Evolutionary conservation across 2,113 vertebrate species (phyloP).

Genomic region (Oenanthe oenanthe): DNA sequence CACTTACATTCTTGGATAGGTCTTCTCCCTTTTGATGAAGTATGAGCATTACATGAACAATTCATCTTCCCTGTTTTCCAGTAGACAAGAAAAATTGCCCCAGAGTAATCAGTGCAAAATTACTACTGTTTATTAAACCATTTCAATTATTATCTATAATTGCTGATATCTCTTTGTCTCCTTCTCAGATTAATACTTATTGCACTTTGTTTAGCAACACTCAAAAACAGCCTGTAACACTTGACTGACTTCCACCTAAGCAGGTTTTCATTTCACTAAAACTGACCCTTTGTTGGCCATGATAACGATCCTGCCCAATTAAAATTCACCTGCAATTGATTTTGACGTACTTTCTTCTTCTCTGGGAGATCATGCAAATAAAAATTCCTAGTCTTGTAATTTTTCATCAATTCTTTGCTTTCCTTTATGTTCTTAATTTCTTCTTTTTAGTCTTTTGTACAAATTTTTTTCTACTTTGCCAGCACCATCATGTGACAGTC

Average conservation of each 20-base stretch:
- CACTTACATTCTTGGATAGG: neutral
- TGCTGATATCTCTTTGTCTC: neutral
- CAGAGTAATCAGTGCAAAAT: neutral
- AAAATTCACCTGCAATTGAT: neutral
- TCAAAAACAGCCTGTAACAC: neutral
- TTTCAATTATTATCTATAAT: neutral
- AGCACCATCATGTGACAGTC: neutral
- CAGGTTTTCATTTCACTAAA: neutral
- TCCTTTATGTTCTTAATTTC: neutral
- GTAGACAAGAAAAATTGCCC: neutral
- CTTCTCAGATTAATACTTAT: neutral
- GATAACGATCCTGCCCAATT: fast-evolving
- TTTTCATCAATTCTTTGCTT: neutral
- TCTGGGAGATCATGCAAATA: neutral
- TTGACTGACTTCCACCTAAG: neutral
- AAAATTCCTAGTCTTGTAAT: neutral
- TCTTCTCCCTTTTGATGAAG: neutral
- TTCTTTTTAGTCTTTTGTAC: neutral
- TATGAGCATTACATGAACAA: neutral
- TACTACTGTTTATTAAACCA: neutral
- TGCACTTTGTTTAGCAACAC: neutral
- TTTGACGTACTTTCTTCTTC: neutral
- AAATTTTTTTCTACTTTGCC: neutral
- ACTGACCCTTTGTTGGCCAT: neutral
- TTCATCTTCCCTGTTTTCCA: neutral